phyloP scores from a whole-genome alignment of 2,888 invertebrate genomes.

The Pyrrhosoma nymphula region DNA sequence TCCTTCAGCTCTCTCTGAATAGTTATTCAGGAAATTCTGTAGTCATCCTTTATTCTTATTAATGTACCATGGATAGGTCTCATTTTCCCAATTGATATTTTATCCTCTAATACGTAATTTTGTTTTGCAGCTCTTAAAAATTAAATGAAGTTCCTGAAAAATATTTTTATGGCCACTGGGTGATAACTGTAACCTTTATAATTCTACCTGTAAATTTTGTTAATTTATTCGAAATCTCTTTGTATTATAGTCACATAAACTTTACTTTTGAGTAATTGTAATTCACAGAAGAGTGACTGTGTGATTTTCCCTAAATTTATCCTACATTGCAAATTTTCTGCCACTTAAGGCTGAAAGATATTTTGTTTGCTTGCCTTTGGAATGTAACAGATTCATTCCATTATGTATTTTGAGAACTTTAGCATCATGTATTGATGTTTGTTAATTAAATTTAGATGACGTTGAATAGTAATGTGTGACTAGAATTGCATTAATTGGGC shows the following conservation, averaged over 20 bases:
- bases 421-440: conserved; percentile 12
- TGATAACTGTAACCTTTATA: neutral
- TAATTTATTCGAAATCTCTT: neutral
- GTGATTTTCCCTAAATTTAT: neutral
- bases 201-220: neutral
- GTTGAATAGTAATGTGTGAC: neutral
- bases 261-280: neutral
- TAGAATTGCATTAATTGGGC: conserved; percentile 22
- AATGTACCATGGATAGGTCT: neutral
- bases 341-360: neutral
- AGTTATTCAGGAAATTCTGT: neutral
- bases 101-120: neutral
- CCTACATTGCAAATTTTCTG: neutral
- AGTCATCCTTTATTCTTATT: neutral
- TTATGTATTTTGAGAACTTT: neutral
- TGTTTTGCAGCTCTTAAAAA: neutral
- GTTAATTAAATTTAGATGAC: neutral
- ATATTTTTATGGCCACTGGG: neutral
- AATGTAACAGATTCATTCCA: conserved; percentile 10
- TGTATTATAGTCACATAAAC: neutral
- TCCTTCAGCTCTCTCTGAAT: neutral
- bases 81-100: neutral
- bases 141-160: neutral
- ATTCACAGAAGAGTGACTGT: neutral
- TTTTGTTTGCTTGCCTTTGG: conserved; percentile 36